Evolutionary conservation across 2,797 vertebrate genomes (phyloP).

Genomic region (Lepus townsendii): DNA sequence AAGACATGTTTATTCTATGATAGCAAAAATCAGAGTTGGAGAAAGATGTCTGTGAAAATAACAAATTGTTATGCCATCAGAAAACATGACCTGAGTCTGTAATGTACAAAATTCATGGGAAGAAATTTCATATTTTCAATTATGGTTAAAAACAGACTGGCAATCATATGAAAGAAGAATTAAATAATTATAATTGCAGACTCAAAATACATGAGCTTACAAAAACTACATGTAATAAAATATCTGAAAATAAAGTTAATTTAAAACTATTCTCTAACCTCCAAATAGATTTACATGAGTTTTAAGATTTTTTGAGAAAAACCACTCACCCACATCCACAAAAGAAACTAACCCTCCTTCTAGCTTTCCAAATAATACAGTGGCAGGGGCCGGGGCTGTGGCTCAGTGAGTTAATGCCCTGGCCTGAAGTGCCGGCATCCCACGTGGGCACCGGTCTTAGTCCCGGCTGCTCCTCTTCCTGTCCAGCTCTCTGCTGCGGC

Average conservation of each 20-base stretch:
- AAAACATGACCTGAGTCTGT: neutral
- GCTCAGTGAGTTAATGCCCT: no score
- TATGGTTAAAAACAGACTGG: neutral
- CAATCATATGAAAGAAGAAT: neutral
- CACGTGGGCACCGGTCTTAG: no score
- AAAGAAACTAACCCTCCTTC: neutral
- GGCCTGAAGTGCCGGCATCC: no score
- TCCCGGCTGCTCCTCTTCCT: no score
- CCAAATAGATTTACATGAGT: neutral
- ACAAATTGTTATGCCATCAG: neutral
- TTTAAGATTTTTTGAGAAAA: neutral
- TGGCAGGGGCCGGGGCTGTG: neutral
- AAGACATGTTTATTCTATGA: no score
- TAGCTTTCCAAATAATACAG: neutral
- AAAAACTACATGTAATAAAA: neutral
- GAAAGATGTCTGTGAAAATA: neutral
- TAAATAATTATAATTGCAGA: neutral
- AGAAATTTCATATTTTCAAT: neutral
- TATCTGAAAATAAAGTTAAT: conserved; percentile 23
- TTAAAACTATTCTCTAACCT: neutral
- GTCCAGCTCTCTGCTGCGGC: no score
- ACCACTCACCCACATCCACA: neutral
- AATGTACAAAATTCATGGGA: neutral
- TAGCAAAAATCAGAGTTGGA: no score
- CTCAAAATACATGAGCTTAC: neutral